Conservation (phyloP, 2,888 invertebrate species). For the Lasioglossum oenotherae region DNA sequence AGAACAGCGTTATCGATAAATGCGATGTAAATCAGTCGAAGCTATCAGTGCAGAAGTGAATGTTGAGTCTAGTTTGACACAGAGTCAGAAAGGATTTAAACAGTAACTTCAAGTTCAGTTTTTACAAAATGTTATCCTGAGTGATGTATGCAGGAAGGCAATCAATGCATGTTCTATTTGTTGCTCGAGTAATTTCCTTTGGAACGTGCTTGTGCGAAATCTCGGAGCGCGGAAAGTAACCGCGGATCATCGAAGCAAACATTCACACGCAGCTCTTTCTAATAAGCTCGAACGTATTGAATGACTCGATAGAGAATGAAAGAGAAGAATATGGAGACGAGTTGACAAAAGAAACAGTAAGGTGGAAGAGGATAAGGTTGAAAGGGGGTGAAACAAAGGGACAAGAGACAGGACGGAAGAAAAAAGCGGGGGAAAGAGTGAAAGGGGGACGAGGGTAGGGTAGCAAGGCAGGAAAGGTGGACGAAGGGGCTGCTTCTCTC, state of each 20-base stretch:
- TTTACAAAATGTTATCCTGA: no score
- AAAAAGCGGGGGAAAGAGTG: conserved; percentile 41
- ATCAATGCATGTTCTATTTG: no score
- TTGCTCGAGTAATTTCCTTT: no score
- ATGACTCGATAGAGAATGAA: conserved; percentile 4
- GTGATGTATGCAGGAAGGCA: background rate
- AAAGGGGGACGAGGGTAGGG: conserved; percentile 36
- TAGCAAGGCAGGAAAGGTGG: conserved; percentile 64
- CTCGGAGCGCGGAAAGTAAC: background rate
- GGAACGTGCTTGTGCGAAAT: background rate
- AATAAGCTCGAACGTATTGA: background rate
- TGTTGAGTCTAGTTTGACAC: no score
- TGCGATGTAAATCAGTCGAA: no score
- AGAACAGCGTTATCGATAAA: no score
- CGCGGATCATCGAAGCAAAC: background rate
- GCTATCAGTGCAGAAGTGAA: no score
- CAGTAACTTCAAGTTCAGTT: no score
- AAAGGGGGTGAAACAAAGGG: conserved; percentile 29
- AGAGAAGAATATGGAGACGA: conserved; percentile 39
- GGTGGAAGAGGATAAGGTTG: conserved; percentile 21
- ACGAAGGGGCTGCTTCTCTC: conserved; percentile 73
- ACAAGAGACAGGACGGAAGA: conserved; percentile 27
- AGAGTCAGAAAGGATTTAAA: no score
- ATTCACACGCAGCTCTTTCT: background rate
- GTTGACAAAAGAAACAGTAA: conserved; percentile 17